Evolutionary conservation across 2,888 invertebrate genomes (phyloP), one percentile per base, ranked within the genome.

Genomic region (Tethea ocularis): DNA sequence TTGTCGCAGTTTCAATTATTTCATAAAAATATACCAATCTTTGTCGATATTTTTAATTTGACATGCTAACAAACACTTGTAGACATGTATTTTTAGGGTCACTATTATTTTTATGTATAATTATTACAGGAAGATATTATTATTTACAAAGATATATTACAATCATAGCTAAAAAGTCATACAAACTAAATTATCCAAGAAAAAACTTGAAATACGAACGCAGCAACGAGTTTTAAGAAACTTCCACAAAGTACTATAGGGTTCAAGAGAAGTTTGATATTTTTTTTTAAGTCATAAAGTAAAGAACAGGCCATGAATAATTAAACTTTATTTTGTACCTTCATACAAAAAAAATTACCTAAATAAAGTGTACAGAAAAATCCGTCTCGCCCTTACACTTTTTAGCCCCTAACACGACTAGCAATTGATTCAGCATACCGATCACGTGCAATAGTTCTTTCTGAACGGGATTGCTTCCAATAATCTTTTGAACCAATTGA

Each of bases 361-460:
- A 84, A 84, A 86, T 84, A 88, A 86, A 80, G 77, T 78, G 80
- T 78, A 82, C 77, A 80, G 38, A 82, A 76, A 76, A 69, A 67
- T 72, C 66, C 67, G 71, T 72, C 73, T 71, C 63, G 66, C 72
- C 71, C 74, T 73, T 71, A 73, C 76, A 72, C 77, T 80, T 78
- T 82, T 77, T 77, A 77, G 75, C 81, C 75, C 81, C 78, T 74
- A 72, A 68, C 70, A 69, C 67, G 62, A 33, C 46, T 66, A 52
- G 57, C 67, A 63, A 69, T 72, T 67, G 62, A 72, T 79, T 82
- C 72, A 61, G 72, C 66, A 89, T 74, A 73, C 91, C 53, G 73
- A 78, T 85, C 92, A 93, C 92, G 92, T 88, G 67, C 80, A 84
- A 84, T 86, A 89, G 83, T 92, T 91, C 91, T 91, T 91, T 91